Conservation (phyloP, 2,888 invertebrate genomes). For the Eupithecia subfuscata region DNA sequence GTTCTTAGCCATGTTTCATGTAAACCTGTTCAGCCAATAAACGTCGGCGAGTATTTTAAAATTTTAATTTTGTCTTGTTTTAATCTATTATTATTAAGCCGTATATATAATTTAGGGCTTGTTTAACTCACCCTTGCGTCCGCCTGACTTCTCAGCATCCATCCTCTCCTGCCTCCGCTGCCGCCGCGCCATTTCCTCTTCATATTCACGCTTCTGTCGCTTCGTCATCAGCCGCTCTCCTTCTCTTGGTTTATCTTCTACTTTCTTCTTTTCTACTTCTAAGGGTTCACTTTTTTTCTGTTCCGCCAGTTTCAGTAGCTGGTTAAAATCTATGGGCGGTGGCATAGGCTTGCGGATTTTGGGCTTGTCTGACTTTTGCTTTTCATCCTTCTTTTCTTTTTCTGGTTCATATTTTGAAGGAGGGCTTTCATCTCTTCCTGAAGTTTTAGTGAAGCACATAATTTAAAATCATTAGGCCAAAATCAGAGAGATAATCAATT, state of each 20-base stretch:
- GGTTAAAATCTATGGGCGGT: conserved; percentile 91
- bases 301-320: conserved; percentile 91
- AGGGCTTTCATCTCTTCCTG: conserved; percentile 58
- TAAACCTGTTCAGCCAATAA: no score
- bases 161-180: conserved; percentile 73
- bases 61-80: no score
- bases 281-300: conserved; percentile 93
- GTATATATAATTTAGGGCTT: neutral
- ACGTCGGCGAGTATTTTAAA: no score
- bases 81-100: no score
- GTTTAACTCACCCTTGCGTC: conserved; percentile 56
- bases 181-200: conserved; percentile 88
- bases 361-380: conserved; percentile 75
- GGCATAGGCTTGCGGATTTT: conserved; percentile 86
- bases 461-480: neutral
- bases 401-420: conserved; percentile 72
- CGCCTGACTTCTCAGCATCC: conserved; percentile 65
- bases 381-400: conserved; percentile 71
- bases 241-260: conserved; percentile 76
- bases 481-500: no score
- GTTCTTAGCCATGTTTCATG: no score
- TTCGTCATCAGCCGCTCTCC: conserved; percentile 91
- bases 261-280: conserved; percentile 67
- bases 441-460: neutral
- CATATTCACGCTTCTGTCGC: conserved; percentile 89